A percentile compares a stretch with the other conserved stretches of the same genome.
phyloP scores from a whole-genome alignment of 2,888 invertebrate species.

The Glaucopsyche alexis region DNA sequence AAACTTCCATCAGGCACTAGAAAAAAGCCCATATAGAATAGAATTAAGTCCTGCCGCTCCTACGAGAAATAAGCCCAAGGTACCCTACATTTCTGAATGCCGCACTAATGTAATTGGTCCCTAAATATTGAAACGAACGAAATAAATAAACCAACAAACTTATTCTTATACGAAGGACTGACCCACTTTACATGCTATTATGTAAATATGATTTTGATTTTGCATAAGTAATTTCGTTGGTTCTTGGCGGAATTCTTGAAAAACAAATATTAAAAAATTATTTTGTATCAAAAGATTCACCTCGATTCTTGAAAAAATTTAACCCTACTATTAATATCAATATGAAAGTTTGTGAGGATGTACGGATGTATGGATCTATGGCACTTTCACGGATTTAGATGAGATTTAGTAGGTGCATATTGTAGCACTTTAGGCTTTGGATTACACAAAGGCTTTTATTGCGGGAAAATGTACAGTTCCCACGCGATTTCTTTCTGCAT shows the following conservation, averaged over 20 bases:
- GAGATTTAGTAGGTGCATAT: no score
- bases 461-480: no score
- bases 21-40: neutral
- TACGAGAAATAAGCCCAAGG: neutral
- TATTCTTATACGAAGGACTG: neutral
- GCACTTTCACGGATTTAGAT: no score
- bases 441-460: no score
- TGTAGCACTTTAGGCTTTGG: no score
- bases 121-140: neutral
- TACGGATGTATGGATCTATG: no score
- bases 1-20: no score
- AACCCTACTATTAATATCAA: no score
- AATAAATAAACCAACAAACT: neutral
- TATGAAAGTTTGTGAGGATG: no score
- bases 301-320: neutral
- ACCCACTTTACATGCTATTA: slow-evolving; percentile 3
- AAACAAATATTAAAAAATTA: neutral
- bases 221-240: slow-evolving; percentile 4
- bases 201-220: slow-evolving; percentile 17
- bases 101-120: neutral
- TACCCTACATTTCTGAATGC: neutral
- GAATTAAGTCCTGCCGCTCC: neutral
- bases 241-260: neutral
- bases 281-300: neutral
- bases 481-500: no score